These are phyloP conservation scores for Stercorarius parasiticus DNA, from an alignment of 2,113 vertebrate genomes.

Conservation along the genomic window DNA sequence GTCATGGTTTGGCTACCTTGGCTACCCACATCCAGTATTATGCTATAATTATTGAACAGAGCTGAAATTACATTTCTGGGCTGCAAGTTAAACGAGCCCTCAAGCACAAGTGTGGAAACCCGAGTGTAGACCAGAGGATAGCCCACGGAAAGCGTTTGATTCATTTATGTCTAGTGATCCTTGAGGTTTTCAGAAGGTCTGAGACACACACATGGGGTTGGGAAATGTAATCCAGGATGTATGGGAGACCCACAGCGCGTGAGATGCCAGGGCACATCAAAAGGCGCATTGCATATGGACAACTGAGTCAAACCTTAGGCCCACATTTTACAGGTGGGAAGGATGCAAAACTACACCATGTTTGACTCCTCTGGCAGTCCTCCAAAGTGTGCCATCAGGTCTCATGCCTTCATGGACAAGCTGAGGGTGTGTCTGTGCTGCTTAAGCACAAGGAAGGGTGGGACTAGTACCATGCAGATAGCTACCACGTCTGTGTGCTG, in stretches of 20 bases:
- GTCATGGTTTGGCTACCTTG: background rate
- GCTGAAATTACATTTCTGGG: background rate
- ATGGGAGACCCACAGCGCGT: background rate
- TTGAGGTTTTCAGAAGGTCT: background rate
- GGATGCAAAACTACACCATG: background rate
- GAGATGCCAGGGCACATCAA: background rate
- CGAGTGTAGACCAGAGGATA: background rate
- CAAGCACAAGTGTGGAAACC: background rate
- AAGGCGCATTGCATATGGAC: background rate
- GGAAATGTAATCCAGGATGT: background rate
- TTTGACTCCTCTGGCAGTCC: background rate
- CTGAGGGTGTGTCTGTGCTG: background rate
- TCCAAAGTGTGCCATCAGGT: background rate
- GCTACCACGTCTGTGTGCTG: rapidly evolving
- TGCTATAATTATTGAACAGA: background rate
- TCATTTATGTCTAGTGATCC: background rate
- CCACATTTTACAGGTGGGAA: background rate
- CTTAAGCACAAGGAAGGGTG: rapidly evolving
- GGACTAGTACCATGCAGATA: rapidly evolving
- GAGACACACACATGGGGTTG: rapidly evolving
- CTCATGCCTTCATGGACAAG: background rate
- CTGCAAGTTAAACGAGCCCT: background rate
- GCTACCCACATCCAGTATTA: background rate
- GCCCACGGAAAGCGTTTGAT: background rate
- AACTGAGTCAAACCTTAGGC: background rate